Base-by-base conservation (phyloP, 2,113 vertebrate species). In the Pardalotus punctatus region DNA sequence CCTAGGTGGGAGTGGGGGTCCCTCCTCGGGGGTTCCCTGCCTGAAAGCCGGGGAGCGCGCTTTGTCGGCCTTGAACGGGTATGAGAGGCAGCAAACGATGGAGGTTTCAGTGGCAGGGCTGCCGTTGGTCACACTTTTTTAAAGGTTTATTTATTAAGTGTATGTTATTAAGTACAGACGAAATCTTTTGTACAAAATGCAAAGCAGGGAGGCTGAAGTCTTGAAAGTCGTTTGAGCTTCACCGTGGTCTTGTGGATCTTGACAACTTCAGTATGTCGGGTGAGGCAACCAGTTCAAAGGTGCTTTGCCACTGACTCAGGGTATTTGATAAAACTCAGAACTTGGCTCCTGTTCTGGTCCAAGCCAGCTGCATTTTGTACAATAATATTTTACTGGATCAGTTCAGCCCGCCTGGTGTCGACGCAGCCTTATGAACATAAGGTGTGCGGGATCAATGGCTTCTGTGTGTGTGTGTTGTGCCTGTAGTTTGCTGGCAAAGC, bases 361-460 rank as follows among this genome's bases (percentile, higher is more conserved):
- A 27, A n/a, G 13, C 9, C 43, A 66, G 14, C 33, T 48, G 64
- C 70, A 25, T 65, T 77, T 48, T 67, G 5, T 22, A 8, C 9
- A 15, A 0, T 1, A 3, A 0, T 61, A 4, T 40, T 71, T 62
- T 33, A 29, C 7, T 20, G 3, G 18, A 18, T 53, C 0, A 1
- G 15, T 72, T 57, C 20, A 16, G 45, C 90, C 64, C 0, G 1
- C 35, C 56, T 27, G 6, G 65, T 19, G 73, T 47, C 1, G 16
- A 11, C 35, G 3, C 70, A 56, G 36, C 38, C 36, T 28, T 19
- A 4, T 0, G 21, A 40, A 7, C 62, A 2, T 9, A 12, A 40
- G 47, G 62, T 22, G 71, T 20, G 42, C 1, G 16, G 31, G n/a
- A 29, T 43, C 67, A 11, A 4, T 6, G 8, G 7, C 29, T 71